These are phyloP conservation scores for Melitaea athalia DNA, from an alignment of 2,888 invertebrate genomes.

Conservation along the genomic window DNA sequence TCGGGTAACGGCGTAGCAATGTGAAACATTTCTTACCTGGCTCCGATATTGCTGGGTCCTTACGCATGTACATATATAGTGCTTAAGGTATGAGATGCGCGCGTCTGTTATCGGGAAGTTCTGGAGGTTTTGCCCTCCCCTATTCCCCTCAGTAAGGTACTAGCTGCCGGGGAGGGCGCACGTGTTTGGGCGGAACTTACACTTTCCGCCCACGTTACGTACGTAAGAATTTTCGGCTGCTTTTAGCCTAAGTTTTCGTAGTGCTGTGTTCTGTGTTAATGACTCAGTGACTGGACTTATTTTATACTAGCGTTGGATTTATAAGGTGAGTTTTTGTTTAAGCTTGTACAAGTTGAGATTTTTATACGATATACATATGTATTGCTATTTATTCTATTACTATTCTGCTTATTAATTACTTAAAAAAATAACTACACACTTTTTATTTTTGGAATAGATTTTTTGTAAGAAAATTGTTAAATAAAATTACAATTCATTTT, in stretches of 20 bases:
- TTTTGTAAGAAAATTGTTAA: too few species aligned
- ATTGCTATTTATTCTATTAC: background rate
- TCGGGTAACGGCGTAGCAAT: conserved; percentile 45
- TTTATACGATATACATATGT: background rate
- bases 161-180: conserved; percentile 53
- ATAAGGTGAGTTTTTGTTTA: conserved; percentile 46
- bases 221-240: conserved; percentile 45
- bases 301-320: conserved; percentile 49
- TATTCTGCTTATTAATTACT: too few species aligned
- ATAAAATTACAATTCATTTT: too few species aligned
- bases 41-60: conserved; percentile 62
- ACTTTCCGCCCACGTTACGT: conserved; percentile 52
- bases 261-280: conserved; percentile 56
- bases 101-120: conserved; percentile 65
- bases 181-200: conserved; percentile 54
- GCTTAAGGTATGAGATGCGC: conserved; percentile 72
- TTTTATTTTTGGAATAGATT: too few species aligned
- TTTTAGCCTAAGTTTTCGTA: conserved; percentile 37
- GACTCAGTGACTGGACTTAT: conserved; percentile 57
- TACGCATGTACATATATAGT: conserved; percentile 54
- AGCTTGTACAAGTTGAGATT: conserved; percentile 6
- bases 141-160: conserved; percentile 75
- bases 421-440: too few species aligned
- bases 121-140: conserved; percentile 64
- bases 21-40: conserved; percentile 63